Evolutionary conservation across 2,888 invertebrate species (phyloP), one percentile per base, ranked within the genome.

Genomic region (Drosophila robusta): DNA sequence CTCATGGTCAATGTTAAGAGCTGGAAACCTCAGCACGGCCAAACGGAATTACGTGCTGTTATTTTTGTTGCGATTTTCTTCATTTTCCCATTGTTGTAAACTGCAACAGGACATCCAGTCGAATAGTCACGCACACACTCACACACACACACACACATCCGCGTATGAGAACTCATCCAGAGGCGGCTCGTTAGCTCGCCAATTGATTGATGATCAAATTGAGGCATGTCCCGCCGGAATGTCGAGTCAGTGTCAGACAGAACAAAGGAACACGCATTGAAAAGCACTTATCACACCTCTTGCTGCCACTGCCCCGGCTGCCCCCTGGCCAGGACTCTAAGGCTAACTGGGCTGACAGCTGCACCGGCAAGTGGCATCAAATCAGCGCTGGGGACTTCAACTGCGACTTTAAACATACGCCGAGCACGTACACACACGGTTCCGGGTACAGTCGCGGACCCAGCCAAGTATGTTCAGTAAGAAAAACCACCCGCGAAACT

Each of bases 1-100:
- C 71, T 83, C 83, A 70, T 70, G 86, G 72, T 80, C 86, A 73
- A 61, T 63, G 51, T 36, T 44, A 42, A 51, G 52, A 60, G 69
- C 49, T 54, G 60, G 46, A 57, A 78, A 74, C 54, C 81, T 63
- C 71, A 50, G 60, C 73, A 56, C 73, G 80, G 71, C 84, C 82
- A 89, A 90, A 78, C 84, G 84, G 82, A 86, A 90, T 83, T 89
- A 90, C 90, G 90, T 90, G 90, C 89, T 79, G 58, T 63, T 52
- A 46, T 29, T 42, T 50, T 56, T 60, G 47, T 50, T 47, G 36
- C 18, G 12, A n/a, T 12, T 11, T 45, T 64, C 38, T 29, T 29
- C 26, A 14, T 4, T 0, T 8, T 16, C 24, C 41, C 7, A 52
- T 70, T 61, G 46, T 61, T 68, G 45, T 36, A 34, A 14, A 41